Evolutionary conservation across 2,797 vertebrate species (phyloP).

Genomic region (Sternotherus odoratus): DNA sequence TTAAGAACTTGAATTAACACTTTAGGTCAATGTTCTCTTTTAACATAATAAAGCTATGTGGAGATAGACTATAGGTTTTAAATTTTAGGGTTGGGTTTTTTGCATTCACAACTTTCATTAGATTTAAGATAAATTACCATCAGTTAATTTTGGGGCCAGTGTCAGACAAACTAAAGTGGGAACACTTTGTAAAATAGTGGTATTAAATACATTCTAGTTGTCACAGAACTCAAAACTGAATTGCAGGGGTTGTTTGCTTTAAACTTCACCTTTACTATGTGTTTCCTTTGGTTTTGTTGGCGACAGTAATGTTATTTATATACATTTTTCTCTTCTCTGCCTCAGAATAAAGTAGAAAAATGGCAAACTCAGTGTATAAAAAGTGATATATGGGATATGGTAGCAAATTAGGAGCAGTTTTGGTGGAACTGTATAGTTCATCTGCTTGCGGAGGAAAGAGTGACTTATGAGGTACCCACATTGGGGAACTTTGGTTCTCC

Average conservation of each 20-base stretch:
- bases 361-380: background rate
- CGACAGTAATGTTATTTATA: background rate
- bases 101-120: background rate
- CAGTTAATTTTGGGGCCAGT: background rate
- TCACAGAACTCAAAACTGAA: constrained; percentile 10
- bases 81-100: background rate
- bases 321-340: background rate
- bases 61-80: background rate
- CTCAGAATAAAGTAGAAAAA: background rate
- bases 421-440: background rate
- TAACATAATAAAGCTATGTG: constrained; percentile 6
- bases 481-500: background rate
- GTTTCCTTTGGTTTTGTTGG: background rate
- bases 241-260: background rate
- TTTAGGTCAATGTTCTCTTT: background rate
- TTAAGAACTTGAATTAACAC: constrained; percentile 50
- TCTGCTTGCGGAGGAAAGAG: background rate
- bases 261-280: fast-evolving
- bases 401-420: background rate
- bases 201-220: background rate
- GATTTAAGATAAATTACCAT: constrained; percentile 11
- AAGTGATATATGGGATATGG: background rate
- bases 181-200: background rate
- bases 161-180: background rate
- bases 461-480: background rate